phyloP scores from a whole-genome alignment of 2,888 invertebrate genomes.

The Melieria picta region DNA sequence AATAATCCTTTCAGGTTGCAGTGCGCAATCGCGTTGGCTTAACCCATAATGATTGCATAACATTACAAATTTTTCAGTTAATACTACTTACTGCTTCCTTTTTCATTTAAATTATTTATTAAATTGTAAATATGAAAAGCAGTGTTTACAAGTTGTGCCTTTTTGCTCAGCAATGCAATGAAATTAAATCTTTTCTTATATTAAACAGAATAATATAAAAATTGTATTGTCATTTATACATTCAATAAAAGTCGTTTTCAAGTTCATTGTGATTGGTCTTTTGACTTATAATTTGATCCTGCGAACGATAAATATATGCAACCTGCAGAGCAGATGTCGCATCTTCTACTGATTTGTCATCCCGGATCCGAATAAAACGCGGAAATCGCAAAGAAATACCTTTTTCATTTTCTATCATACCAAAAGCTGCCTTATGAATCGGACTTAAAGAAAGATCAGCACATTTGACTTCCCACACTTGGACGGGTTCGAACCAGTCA shows the following conservation, averaged over 20 bases:
- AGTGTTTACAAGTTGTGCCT: too few relatives aligned
- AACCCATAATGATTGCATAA: too few relatives aligned
- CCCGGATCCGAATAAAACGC: conserved; percentile 85
- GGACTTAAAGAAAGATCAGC: conserved; percentile 98
- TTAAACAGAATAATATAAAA: too few relatives aligned
- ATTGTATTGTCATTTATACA: neutral
- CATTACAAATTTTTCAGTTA: too few relatives aligned
- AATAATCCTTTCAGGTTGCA: too few relatives aligned
- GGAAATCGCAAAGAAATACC: conserved; percentile 97
- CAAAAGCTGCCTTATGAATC: conserved; percentile 87
- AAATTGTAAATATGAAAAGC: too few relatives aligned
- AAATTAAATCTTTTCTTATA: too few relatives aligned
- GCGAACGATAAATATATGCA: conserved; percentile 88
- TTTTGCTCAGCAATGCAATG: too few relatives aligned
- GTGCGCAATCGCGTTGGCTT: too few relatives aligned
- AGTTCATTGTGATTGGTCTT: conserved; percentile 50
- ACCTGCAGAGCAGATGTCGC: conserved; percentile 92
- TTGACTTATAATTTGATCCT: conserved; percentile 89
- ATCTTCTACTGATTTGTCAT: conserved; percentile 92
- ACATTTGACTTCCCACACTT: conserved; percentile 97
- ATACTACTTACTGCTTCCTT: too few relatives aligned
- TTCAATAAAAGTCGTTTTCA: conserved; percentile 61
- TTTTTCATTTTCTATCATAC: conserved; percentile 87
- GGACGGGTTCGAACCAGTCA: conserved; percentile 87
- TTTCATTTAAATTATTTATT: too few relatives aligned